These are phyloP conservation scores for Rutpela maculata DNA, from an alignment of 2,888 invertebrate genomes.

Conservation along the genomic window DNA sequence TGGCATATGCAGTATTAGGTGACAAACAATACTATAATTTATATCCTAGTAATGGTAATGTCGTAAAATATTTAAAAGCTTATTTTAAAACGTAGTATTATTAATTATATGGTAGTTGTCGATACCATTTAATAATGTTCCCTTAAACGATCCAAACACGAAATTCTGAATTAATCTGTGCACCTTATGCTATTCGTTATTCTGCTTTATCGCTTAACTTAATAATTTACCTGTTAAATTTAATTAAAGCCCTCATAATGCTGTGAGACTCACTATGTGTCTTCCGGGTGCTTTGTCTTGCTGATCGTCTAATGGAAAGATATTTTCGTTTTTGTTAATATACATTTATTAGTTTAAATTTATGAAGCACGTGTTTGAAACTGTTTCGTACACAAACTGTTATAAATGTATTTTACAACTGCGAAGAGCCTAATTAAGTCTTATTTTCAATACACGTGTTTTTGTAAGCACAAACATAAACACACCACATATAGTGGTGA, in stretches of 20 bases:
- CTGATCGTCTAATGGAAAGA: conserved; percentile 20
- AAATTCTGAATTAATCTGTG: conserved; percentile 8
- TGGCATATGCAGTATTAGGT: too few relatives aligned
- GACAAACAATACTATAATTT: too few relatives aligned
- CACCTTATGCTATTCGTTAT: conserved; percentile 22
- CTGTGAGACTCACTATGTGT: not conserved
- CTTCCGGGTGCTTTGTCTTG: conserved; percentile 5
- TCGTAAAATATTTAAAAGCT: too few relatives aligned
- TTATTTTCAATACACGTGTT: too few relatives aligned
- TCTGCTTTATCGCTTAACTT: conserved; percentile 17
- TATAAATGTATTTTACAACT: not conserved
- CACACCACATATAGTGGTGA: too few relatives aligned
- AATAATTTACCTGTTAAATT: conserved; percentile 25
- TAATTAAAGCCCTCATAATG: conserved; percentile 16
- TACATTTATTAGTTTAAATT: conserved; percentile 7
- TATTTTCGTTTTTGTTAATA: conserved; percentile 21
- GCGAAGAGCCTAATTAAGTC: too few relatives aligned
- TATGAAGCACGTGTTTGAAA: not conserved
- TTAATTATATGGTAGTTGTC: not conserved
- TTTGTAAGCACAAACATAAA: too few relatives aligned
- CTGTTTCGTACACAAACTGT: not conserved
- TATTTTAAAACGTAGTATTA: not conserved
- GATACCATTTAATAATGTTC: not conserved
- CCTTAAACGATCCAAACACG: not conserved
- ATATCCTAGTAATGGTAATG: too few relatives aligned